phyloP scores from a whole-genome alignment of 1,140 invertebrate species.

The Alviniconcha marisindica region DNA sequence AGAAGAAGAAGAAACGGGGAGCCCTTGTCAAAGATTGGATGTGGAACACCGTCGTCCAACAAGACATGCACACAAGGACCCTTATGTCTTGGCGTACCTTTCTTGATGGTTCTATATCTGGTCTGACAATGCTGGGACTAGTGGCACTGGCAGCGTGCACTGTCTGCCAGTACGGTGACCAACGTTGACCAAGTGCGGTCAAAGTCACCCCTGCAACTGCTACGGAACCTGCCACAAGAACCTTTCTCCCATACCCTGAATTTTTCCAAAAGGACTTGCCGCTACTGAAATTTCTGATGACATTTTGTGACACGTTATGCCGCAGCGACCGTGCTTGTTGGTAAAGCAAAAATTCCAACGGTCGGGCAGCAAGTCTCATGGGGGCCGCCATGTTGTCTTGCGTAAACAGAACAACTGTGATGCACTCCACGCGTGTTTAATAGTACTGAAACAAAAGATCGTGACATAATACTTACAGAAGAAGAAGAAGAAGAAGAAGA shows the following conservation, averaged over 20 bases:
- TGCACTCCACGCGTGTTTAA: no score
- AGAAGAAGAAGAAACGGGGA: no score
- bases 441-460: no score
- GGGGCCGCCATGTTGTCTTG: constrained; percentile 34
- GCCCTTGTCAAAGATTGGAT: no score
- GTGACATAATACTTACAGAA: no score
- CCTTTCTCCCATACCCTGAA: not conserved
- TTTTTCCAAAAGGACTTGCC: not conserved
- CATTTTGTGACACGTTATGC: not conserved
- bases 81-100: constrained; percentile 9
- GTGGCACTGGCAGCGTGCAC: not conserved
- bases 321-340: not conserved
- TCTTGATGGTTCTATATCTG: not conserved
- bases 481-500: no score
- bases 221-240: constrained; percentile 21
- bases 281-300: not conserved
- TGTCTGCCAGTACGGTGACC: not conserved
- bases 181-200: not conserved
- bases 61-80: no score
- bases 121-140: no score
- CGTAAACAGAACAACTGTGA: not conserved
- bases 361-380: not conserved
- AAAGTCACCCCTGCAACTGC: constrained; percentile 29
- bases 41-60: no score
- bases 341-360: constrained; percentile 1